Base-by-base conservation (phyloP, 2,797 vertebrate genomes). In the Tokudaia tokunoshimensis region DNA sequence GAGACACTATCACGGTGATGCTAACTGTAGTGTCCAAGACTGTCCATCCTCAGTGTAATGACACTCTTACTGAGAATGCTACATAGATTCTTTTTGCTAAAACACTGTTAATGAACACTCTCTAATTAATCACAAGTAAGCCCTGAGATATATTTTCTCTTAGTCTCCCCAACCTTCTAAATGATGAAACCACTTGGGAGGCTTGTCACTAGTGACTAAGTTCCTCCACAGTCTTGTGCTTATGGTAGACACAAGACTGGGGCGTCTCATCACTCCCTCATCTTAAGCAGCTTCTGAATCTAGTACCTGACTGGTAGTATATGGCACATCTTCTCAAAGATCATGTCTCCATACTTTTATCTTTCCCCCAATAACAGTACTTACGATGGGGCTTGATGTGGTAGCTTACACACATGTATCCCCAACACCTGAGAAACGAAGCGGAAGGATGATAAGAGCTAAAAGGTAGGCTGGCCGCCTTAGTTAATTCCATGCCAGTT, bases 121-220 rank as follows among this genome's bases (percentile, higher is more conserved):
- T 84, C 76, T 82, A 88, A 57, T 81, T 52, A 92, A 57, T 81
- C 84, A 95, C 29, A 82, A 89, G 34, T 67, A 82, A 92, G 10
- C 41, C 61, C 75, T 61, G 14, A 75, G 55, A 70, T 88, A 96
- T 9, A 74, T 1, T 37, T 81, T 15, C 75, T 85, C 12, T 88
- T 65, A 5, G 47, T 70, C 88, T 94, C 52, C 8, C 34, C 34
- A 50, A 37, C 10, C 34, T 86, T 72, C 61, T 94, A 44, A 78
- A 85, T 50, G 24, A 72, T 65, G 52, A 92, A 91, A 79, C 6
- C 37, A 7, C 72, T 47, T 86, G 31, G 31, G 29, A 86, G 26
- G 52, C 14, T 67, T 82, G 44, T 82, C 26, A 65, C 20, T 22
- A 57, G 34, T 34, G 41, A 50, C 6, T 5, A 14, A 74, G 13